phyloP scores from a whole-genome alignment of 2,113 vertebrate species.

The Scomber scombrus region DNA sequence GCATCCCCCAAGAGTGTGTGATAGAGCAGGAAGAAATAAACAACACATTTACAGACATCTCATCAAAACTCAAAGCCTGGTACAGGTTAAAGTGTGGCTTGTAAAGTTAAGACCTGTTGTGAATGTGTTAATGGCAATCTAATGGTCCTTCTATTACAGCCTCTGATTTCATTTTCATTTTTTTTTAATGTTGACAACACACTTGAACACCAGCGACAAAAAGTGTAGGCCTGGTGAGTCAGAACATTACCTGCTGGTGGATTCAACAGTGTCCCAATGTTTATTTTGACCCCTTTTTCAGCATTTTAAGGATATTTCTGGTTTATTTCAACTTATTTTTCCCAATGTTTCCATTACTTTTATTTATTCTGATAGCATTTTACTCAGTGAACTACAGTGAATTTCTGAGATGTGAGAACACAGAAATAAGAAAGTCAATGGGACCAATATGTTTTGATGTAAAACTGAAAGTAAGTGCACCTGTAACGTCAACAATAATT shows the following conservation, averaged over 20 bases:
- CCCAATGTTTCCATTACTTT: too few species aligned
- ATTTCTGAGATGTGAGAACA: too few species aligned
- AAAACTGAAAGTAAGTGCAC: too few species aligned
- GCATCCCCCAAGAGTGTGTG: neutral
- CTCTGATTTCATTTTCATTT: neutral
- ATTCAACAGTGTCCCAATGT: neutral
- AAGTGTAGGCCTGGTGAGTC: neutral
- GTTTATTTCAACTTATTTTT: too few species aligned
- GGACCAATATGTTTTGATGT: too few species aligned
- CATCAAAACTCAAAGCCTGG: slow-evolving; percentile 8
- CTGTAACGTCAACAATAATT: too few species aligned
- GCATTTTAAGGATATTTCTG: neutral
- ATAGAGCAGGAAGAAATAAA: slow-evolving; percentile 14
- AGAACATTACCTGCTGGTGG: neutral
- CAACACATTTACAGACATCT: slow-evolving; percentile 2
- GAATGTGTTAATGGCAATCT: slow-evolving; percentile 22
- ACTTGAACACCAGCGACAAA: neutral
- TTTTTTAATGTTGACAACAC: too few species aligned
- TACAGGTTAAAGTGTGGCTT: slow-evolving; percentile 11
- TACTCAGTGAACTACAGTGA: too few species aligned
- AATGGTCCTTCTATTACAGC: neutral
- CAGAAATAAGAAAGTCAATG: too few species aligned
- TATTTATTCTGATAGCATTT: too few species aligned
- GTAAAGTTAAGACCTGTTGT: slow-evolving; percentile 22
- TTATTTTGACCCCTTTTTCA: neutral